phyloP scores from a whole-genome alignment of 2,888 invertebrate species.

The Phania funesta region DNA sequence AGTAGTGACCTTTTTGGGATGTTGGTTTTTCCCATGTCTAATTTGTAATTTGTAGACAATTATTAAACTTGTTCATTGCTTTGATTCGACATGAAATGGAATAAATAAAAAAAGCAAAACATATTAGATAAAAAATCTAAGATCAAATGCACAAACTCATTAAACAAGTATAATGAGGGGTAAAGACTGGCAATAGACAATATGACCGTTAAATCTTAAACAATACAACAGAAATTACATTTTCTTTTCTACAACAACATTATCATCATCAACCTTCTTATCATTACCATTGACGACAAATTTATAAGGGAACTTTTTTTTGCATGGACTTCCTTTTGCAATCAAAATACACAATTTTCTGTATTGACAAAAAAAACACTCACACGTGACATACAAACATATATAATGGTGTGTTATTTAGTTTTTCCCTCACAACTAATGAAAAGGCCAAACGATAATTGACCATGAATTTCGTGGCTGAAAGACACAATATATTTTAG shows the following conservation, averaged over 20 bases:
- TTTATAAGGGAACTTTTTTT: constrained; percentile 2
- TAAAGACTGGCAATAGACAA: constrained; percentile 10
- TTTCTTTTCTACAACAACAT: background rate
- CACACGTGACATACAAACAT: background rate
- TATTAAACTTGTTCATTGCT: constrained; percentile 22
- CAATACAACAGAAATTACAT: constrained; percentile 10
- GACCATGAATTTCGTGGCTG: constrained; percentile 45
- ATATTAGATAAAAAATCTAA: constrained; percentile 20
- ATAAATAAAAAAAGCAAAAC: constrained; percentile 2
- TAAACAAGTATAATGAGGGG: constrained; percentile 7
- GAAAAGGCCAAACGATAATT: constrained; percentile 45
- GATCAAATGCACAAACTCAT: constrained; percentile 44
- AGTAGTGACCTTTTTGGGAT: background rate
- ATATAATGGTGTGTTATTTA: constrained; percentile 5
- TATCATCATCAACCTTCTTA: background rate
- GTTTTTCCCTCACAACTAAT: constrained; percentile 33
- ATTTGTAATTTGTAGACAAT: constrained; percentile 49
- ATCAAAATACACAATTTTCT: constrained; percentile 3
- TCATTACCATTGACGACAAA: constrained; percentile 17
- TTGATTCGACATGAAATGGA: background rate
- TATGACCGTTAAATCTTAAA: constrained; percentile 25
- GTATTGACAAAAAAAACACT: constrained; percentile 7
- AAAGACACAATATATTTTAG: constrained; percentile 43
- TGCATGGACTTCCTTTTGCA: constrained; percentile 17
- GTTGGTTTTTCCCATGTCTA: background rate